Conservation (phyloP, 1,140 invertebrate genomes). For the Achatina immaculata region DNA sequence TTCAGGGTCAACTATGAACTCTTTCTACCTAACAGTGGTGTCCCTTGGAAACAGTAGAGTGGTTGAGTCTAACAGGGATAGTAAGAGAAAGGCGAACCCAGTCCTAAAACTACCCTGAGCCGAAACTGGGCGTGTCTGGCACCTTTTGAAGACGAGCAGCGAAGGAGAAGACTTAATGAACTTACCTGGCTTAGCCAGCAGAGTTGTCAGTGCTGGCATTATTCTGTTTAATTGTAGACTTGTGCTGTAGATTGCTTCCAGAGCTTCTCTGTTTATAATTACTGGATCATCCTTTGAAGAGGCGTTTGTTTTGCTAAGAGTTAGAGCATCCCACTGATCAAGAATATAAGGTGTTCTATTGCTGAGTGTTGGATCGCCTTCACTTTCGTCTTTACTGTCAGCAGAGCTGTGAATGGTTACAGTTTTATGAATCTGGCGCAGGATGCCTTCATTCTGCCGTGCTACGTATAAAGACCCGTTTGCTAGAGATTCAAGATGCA, state of each 20-base stretch:
- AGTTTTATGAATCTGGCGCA: not conserved
- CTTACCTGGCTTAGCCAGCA: constrained; percentile 57
- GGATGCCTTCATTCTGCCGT: not conserved
- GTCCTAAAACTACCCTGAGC: too few relatives aligned
- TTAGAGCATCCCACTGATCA: not conserved
- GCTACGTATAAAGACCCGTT: constrained; percentile 47
- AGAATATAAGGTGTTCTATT: not conserved
- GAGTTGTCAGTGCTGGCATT: constrained; percentile 49
- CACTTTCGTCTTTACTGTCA: not conserved
- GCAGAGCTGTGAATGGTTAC: not conserved
- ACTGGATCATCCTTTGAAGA: not conserved
- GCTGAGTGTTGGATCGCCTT: not conserved
- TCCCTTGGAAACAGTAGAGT: too few relatives aligned
- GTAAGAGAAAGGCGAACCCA: too few relatives aligned
- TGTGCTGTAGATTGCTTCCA: constrained; percentile 47
- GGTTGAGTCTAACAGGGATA: too few relatives aligned
- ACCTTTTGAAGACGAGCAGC: too few relatives aligned
- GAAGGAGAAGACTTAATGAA: too few relatives aligned
- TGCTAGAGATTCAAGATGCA: constrained; percentile 47
- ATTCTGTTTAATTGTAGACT: constrained; percentile 45
- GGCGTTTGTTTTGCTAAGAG: not conserved
- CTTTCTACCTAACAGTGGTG: too few relatives aligned
- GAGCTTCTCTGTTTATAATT: constrained; percentile 16
- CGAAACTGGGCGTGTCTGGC: too few relatives aligned
- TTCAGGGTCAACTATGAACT: too few relatives aligned